phyloP scores from a whole-genome alignment of 2,888 invertebrate species.

The Barypeithes pellucidus region DNA sequence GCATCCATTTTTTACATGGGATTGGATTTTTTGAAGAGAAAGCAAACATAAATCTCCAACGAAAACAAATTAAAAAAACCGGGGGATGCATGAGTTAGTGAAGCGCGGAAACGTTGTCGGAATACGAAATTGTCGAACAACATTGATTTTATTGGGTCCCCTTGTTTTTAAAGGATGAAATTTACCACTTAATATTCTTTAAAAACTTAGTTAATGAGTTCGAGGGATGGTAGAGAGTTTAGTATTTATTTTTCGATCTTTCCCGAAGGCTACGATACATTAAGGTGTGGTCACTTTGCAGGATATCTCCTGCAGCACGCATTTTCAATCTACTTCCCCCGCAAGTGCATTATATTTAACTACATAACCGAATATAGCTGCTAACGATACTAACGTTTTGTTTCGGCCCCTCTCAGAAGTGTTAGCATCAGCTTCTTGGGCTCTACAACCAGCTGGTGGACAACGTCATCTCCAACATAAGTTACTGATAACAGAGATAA shows the following conservation, averaged over 20 bases:
- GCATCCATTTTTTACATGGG: neutral
- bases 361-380: no score
- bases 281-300: no score
- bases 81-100: conserved; percentile 21
- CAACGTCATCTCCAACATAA: no score
- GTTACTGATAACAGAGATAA: no score
- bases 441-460: no score
- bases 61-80: conserved; percentile 40
- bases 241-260: conserved; percentile 13
- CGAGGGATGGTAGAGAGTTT: conserved; percentile 7
- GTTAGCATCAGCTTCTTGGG: no score
- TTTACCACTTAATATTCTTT: conserved; percentile 53
- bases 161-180: conserved; percentile 52
- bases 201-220: conserved; percentile 50
- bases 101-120: conserved; percentile 33
- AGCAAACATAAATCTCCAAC: conserved; percentile 34
- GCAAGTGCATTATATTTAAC: no score
- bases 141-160: conserved; percentile 52
- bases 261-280: neutral
- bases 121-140: conserved; percentile 50
- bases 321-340: no score
- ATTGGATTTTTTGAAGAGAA: conserved; percentile 7
- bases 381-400: no score
- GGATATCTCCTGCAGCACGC: no score
- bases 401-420: no score